Conservation (phyloP, 2,797 vertebrate genomes). For the Leptodactylus fallax region DNA sequence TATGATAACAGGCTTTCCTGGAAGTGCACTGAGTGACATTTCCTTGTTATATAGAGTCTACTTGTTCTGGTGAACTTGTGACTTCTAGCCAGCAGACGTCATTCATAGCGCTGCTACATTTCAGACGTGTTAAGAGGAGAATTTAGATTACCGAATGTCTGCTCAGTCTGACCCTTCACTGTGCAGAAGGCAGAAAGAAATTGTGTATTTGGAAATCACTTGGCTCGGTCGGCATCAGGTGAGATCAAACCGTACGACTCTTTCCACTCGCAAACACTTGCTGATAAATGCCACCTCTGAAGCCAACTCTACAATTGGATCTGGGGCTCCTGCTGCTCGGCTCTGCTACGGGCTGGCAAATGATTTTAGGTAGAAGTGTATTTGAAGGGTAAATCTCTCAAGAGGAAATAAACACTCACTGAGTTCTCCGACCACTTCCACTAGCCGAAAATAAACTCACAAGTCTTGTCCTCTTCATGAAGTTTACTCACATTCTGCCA, state of each 20-base stretch:
- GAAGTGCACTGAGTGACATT: not conserved
- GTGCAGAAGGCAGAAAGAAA: not conserved
- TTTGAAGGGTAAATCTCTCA: conserved; percentile 22
- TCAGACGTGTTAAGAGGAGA: not conserved
- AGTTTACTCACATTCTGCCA: not conserved
- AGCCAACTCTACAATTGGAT: conserved; percentile 18
- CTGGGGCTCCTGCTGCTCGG: not conserved
- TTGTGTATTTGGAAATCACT: not conserved
- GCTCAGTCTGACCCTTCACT: not conserved
- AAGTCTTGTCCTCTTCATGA: not conserved
- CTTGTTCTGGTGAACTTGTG: not conserved
- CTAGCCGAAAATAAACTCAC: not conserved
- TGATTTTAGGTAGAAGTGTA: conserved; percentile 14
- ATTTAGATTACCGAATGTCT: not conserved
- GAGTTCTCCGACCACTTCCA: not conserved
- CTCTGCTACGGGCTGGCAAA: not conserved
- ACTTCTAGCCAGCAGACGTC: not conserved
- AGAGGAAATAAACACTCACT: conserved; percentile 17
- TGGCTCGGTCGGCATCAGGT: not conserved
- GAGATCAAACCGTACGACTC: not conserved
- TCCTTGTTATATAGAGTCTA: too few relatives aligned
- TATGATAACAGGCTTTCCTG: too few relatives aligned
- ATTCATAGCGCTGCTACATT: not conserved
- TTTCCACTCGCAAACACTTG: conserved; percentile 17
- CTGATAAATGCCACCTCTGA: conserved; percentile 9